These are phyloP conservation scores for Aphidius gifuensis DNA, from an alignment of 1,140 invertebrate genomes.

Conservation along the genomic window DNA sequence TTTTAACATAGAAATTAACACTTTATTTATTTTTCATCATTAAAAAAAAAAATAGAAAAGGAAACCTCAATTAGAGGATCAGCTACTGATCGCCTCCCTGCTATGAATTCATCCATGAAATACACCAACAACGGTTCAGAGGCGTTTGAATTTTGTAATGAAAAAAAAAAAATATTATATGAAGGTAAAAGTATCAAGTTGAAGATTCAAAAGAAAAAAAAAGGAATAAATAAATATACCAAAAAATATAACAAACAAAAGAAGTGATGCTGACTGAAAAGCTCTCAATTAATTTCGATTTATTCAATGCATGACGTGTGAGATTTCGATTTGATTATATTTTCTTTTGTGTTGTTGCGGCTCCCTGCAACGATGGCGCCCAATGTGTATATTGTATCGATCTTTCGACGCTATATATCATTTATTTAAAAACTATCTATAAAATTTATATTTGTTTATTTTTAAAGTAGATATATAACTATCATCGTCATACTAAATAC, in stretches of 20 bases:
- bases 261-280: constrained; percentile 35
- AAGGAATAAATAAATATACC: constrained; percentile 18
- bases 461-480: too few relatives aligned
- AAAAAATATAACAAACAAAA: constrained; percentile 28
- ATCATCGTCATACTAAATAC: too few relatives aligned
- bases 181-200: background rate
- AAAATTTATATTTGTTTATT: too few relatives aligned
- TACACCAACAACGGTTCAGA: background rate
- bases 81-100: constrained; percentile 47
- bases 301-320: constrained; percentile 50
- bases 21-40: background rate
- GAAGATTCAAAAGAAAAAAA: constrained; percentile 16
- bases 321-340: constrained; percentile 50
- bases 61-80: constrained; percentile 46
- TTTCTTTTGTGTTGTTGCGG: constrained; percentile 34
- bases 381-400: constrained; percentile 1
- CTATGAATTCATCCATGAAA: background rate
- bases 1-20: background rate
- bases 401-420: background rate
- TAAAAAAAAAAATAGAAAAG: background rate
- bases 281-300: constrained; percentile 54
- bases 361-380: constrained; percentile 17
- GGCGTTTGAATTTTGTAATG: constrained; percentile 5
- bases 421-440: too few relatives aligned
- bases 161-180: constrained; percentile 1